Conservation (phyloP, 1,140 invertebrate species). For the Hycleus cichorii region DNA sequence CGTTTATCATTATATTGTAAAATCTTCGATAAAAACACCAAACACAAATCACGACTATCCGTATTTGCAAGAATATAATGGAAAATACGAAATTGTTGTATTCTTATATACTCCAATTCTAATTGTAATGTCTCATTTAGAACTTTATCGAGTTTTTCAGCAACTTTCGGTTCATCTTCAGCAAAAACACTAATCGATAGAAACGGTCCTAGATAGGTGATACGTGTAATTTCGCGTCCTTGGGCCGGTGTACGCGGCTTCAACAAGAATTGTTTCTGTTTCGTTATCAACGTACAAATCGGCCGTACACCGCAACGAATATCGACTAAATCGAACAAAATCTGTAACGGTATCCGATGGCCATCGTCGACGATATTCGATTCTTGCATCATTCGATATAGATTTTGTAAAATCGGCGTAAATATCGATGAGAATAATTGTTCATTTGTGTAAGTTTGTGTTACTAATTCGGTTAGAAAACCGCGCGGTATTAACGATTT, state of each 20-base stretch:
- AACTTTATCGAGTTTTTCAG: conserved; percentile 55
- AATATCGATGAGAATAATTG: conserved; percentile 59
- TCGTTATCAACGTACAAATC: conserved; percentile 68
- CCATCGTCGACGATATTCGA: conserved; percentile 64
- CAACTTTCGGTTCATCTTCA: conserved; percentile 81
- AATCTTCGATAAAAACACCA: conserved; percentile 71
- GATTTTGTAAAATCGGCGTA: conserved; percentile 59
- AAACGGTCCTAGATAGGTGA: conserved; percentile 84
- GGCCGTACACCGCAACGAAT: conserved; percentile 62
- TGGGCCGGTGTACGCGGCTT: conserved; percentile 59
- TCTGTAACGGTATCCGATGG: conserved; percentile 55
- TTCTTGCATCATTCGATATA: conserved; percentile 60
- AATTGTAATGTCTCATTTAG: conserved; percentile 60
- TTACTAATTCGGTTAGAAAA: conserved; percentile 59
- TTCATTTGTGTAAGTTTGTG: conserved; percentile 47
- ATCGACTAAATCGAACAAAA: conserved; percentile 62
- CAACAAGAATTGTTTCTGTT: conserved; percentile 69
- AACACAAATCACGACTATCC: conserved; percentile 61
- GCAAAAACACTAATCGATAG: conserved; percentile 84
- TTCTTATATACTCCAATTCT: conserved; percentile 64
- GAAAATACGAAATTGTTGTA: conserved; percentile 70
- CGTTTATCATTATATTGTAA: conserved; percentile 78
- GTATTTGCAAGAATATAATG: conserved; percentile 77
- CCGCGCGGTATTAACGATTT: conserved; percentile 57
- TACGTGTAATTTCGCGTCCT: conserved; percentile 74